Conservation (phyloP, 2,888 invertebrate genomes). For the Habrosyne pyritoides region DNA sequence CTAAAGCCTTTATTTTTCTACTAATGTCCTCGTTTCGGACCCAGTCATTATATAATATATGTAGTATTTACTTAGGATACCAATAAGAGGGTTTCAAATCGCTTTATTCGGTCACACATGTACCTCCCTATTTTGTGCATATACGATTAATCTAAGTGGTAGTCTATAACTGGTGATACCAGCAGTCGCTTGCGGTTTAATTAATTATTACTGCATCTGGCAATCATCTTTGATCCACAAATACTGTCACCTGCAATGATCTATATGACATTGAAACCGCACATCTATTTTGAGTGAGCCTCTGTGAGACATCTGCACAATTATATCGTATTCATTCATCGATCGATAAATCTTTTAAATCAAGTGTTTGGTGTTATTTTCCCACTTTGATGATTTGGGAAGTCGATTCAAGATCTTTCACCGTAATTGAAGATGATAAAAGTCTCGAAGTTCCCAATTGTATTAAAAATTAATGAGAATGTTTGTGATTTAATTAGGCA, state of each 20-base stretch:
- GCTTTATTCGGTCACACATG: neutral
- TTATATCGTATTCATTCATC: neutral
- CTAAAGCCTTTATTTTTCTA: too few relatives aligned
- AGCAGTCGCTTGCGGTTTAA: slow-evolving; percentile 42
- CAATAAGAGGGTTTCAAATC: neutral
- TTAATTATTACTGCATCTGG: slow-evolving; percentile 43
- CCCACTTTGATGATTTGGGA: neutral
- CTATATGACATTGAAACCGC: neutral
- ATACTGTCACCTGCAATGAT: neutral
- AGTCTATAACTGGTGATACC: slow-evolving; percentile 33
- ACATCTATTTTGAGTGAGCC: neutral
- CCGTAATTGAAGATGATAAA: too few relatives aligned
- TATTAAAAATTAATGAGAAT: too few relatives aligned
- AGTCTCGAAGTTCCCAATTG: too few relatives aligned
- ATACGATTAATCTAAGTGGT: slow-evolving; percentile 10
- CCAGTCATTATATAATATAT: too few relatives aligned
- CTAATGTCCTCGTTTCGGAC: too few relatives aligned
- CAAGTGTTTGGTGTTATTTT: neutral
- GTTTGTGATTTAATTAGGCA: too few relatives aligned
- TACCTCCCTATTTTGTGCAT: neutral
- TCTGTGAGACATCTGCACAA: neutral
- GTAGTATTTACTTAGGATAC: neutral
- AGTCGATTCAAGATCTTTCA: neutral
- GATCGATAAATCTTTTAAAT: neutral
- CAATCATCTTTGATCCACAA: slow-evolving; percentile 21